Evolutionary conservation across 2,888 invertebrate species (phyloP), one percentile per base, ranked within the genome.

Genomic region (Lycophotia porphyrea): DNA sequence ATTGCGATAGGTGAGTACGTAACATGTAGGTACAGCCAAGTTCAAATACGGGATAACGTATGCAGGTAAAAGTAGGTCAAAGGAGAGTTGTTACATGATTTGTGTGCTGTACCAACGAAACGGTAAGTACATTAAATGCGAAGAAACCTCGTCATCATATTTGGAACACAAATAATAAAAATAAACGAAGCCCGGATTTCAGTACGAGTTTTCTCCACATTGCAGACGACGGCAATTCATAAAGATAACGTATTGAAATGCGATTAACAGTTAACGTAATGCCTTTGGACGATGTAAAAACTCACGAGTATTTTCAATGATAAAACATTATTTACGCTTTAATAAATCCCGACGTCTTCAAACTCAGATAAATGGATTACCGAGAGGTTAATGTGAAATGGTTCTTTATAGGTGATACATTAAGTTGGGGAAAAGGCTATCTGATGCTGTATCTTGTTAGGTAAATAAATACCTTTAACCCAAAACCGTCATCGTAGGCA

Each of bases 391-490:
- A 89, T 77, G 83, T 86, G 84, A 88, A 88, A 87, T 88, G 89
- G 89, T 89, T 87, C 89, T 90, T 84, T 89, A 90, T 89, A 90
- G 89, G 90, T 90, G 89, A 90, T 89, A 88, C 80, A 77, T 87
- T 88, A 84, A 84, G 80, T 90, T 92, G 89, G 89, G 90, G 91
- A 92, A 92, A 92, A 92, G 89, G 90, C 89, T 91, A 91, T 91
- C 91, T 88, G 87, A 86, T 86, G 88, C 88, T 91, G 89, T 90
- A 91, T 92, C 91, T 78, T 90, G 93, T 92, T 93, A 93, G 92
- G 92, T 92, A 93, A 94, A 94, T 94, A 94, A 94, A 95, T 93
- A 94, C 93, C 89, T 93, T 92, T 92, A 93, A 94, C 95, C 95
- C 89, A 90, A 92, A 95, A 93, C 91, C 91, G 94, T 93, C 93